Percentiles rank a stretch among this genome's conserved stretches.
These are phyloP conservation scores for Phallusia fumigata DNA, from an alignment of 23 tunicate species.

Conservation along the genomic window DNA sequence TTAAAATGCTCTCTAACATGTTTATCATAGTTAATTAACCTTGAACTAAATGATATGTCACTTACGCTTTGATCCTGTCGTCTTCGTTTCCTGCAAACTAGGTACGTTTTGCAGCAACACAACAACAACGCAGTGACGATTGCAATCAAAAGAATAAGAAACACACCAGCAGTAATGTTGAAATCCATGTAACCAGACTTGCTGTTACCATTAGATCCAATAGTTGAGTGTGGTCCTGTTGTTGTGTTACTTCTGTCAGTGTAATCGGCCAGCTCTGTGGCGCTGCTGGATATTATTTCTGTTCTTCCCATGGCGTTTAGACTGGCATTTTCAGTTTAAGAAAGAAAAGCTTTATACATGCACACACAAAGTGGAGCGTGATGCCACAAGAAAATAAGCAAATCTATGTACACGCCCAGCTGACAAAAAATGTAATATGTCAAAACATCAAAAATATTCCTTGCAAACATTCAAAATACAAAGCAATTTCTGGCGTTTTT, in stretches of 20 bases:
- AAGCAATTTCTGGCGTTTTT: no score
- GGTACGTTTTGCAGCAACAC: constrained; percentile 58
- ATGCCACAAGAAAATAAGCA: no score
- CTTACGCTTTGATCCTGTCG: not conserved
- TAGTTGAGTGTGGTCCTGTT: not conserved
- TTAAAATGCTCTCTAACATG: no score
- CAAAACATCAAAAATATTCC: no score
- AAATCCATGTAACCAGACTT: constrained; percentile 30
- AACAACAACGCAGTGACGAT: constrained; percentile 45
- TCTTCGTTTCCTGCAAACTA: constrained; percentile 44
- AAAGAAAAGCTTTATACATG: no score
- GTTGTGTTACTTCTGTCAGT: not conserved
- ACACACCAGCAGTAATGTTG: constrained; percentile 59
- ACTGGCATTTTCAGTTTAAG: not conserved
- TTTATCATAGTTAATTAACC: no score
- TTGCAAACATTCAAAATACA: no score
- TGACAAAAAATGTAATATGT: no score
- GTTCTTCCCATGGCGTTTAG: not conserved
- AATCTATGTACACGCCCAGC: no score
- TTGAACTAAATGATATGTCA: no score
- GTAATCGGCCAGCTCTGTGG: not conserved
- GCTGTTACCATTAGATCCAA: not conserved
- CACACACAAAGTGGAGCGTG: no score
- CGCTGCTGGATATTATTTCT: not conserved
- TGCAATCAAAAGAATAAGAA: constrained; percentile 61